Evolutionary conservation across 2,888 invertebrate species (phyloP).

Genomic region (Drosophila villosipedis): DNA sequence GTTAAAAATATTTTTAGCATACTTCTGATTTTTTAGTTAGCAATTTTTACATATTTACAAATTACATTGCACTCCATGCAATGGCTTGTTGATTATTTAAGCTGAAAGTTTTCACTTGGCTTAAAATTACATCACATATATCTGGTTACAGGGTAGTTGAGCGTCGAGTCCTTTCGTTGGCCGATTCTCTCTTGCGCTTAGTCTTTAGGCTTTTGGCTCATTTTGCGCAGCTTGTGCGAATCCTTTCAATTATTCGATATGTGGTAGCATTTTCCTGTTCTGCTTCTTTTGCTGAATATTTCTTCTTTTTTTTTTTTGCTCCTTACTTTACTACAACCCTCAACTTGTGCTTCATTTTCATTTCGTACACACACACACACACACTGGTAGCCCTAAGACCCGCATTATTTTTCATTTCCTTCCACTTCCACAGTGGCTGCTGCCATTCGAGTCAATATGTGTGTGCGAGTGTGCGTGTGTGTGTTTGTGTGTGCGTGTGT

Average conservation of each 20-base stretch:
- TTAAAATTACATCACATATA: not conserved
- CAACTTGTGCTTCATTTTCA: conserved; percentile 37
- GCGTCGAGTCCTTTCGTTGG: not conserved
- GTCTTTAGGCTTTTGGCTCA: conserved; percentile 31
- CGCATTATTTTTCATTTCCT: conserved; percentile 70
- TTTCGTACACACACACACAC: conserved; percentile 26
- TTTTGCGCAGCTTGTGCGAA: conserved; percentile 63
- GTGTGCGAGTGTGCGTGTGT: conserved; percentile 11
- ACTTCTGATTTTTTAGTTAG: not conserved
- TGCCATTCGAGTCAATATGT: conserved; percentile 36
- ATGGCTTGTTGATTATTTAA: not conserved
- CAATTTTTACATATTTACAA: not conserved
- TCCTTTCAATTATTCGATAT: conserved; percentile 81
- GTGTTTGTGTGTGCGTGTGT: conserved; percentile 1
- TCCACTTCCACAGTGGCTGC: conserved; percentile 35
- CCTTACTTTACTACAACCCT: conserved; percentile 17
- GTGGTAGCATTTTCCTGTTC: conserved; percentile 52
- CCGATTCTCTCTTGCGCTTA: not conserved
- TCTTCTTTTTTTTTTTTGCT: conserved; percentile 12
- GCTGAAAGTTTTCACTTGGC: not conserved
- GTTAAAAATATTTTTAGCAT: not conserved
- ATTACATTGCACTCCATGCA: not conserved
- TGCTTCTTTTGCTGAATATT: conserved; percentile 24
- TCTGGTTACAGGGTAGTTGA: not conserved
- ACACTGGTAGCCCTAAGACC: conserved; percentile 48